Conservation (phyloP, 2,113 vertebrate species). For the Chunga burmeisteri region DNA sequence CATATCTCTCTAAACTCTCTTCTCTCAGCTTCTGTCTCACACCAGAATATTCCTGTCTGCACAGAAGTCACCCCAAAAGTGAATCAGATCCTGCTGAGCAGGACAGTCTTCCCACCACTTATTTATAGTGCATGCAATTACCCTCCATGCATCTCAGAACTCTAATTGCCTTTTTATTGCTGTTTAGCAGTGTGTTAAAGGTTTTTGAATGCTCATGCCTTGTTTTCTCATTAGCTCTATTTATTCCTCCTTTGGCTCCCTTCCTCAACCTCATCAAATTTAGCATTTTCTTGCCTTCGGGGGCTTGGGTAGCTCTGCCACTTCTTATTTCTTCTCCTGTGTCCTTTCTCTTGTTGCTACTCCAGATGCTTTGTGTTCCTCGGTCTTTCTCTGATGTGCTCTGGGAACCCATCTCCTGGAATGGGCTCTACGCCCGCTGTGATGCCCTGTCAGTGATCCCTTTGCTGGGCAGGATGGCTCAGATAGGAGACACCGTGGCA, state of each 20-base stretch:
- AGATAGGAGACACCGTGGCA: not conserved
- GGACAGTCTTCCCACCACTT: slow-evolving; percentile 33
- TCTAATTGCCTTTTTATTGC: slow-evolving; percentile 71
- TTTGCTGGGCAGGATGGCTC: not conserved
- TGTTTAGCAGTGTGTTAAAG: slow-evolving; percentile 64
- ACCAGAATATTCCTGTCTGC: slow-evolving; percentile 2
- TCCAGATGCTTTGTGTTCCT: not conserved
- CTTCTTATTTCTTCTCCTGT: not conserved
- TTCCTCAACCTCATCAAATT: slow-evolving; percentile 42
- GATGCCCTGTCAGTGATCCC: not conserved
- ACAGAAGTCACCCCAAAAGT: slow-evolving; percentile 45
- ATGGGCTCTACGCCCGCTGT: not conserved
- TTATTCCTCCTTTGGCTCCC: slow-evolving; percentile 57
- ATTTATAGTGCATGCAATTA: slow-evolving; percentile 60
- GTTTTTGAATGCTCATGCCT: slow-evolving; percentile 52
- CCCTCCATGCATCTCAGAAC: slow-evolving; percentile 5
- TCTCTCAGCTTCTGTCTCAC: not conserved
- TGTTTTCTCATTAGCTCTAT: slow-evolving; percentile 62
- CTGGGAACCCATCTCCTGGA: not conserved
- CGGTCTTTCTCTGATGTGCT: accelerated
- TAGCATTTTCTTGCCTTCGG: not conserved
- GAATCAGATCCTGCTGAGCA: slow-evolving; percentile 25
- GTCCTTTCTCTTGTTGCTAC: not conserved
- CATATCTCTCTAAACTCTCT: not conserved
- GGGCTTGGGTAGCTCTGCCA: not conserved